These are phyloP conservation scores for Platycercus adscitus DNA, from an alignment of 2,113 vertebrate genomes.

Conservation along the genomic window DNA sequence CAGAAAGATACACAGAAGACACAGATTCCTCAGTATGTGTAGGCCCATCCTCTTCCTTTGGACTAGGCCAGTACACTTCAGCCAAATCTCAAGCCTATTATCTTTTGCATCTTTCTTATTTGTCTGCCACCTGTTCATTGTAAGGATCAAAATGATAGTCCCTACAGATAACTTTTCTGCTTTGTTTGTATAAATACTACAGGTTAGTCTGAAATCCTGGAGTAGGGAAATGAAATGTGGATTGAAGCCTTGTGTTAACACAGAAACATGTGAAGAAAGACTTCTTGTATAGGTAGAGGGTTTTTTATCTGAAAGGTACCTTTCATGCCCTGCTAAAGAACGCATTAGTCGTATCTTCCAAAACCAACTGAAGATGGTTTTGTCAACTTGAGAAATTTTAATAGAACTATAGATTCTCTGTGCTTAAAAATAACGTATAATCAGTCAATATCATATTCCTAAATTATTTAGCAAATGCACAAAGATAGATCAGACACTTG, in stretches of 20 bases:
- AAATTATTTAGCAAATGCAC: constrained; percentile 67
- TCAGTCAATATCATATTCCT: constrained; percentile 47
- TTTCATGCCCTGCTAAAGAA: background rate
- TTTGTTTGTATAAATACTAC: background rate
- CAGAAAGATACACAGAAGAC: background rate
- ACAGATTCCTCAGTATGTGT: rapidly evolving
- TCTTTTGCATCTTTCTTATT: background rate
- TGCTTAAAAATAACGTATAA: constrained; percentile 53
- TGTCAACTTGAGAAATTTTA: constrained; percentile 43
- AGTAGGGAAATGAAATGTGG: background rate
- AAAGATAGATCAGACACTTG: constrained; percentile 53
- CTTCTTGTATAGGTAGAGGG: background rate
- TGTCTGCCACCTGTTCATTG: background rate
- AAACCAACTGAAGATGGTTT: background rate
- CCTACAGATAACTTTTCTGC: background rate
- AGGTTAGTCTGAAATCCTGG: background rate
- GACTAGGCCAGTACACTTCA: background rate
- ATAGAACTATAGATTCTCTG: background rate
- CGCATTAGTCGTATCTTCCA: background rate
- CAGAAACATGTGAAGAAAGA: background rate
- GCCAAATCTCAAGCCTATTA: background rate
- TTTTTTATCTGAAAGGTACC: background rate
- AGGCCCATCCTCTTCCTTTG: background rate
- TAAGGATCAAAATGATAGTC: background rate
- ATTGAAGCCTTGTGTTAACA: background rate